Conservation (phyloP, 2,888 invertebrate species). For the Capitulum mitella region DNA sequence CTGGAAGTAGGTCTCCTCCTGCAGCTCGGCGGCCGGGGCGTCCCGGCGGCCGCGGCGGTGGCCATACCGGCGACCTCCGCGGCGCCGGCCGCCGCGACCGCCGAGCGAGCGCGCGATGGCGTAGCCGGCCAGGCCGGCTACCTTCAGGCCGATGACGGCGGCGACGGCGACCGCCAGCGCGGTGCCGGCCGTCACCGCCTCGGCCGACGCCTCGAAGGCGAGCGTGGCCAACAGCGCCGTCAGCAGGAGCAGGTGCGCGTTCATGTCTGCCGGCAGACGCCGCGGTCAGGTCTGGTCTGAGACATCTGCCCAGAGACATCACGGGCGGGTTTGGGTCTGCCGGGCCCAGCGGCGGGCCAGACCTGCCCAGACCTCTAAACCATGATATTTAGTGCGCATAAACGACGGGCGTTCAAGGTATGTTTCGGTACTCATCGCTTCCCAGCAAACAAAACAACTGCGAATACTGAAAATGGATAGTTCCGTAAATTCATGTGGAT, state of each 20-base stretch:
- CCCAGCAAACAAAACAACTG: too few species aligned
- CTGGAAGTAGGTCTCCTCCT: constrained; percentile 34
- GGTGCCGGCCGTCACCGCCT: constrained; percentile 24
- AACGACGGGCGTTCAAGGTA: too few species aligned
- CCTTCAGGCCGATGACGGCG: constrained; percentile 1
- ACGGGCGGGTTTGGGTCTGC: background rate
- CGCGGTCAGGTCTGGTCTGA: background rate
- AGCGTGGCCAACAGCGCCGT: constrained; percentile 20
- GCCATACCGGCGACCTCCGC: background rate
- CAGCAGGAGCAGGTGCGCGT: constrained; percentile 18
- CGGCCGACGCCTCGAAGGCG: constrained; percentile 15
- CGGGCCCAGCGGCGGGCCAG: too few species aligned
- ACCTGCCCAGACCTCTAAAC: too few species aligned
- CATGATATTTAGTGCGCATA: too few species aligned
- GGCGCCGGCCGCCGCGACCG: constrained; percentile 23
- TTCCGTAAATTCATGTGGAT: too few species aligned
- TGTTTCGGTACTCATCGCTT: too few species aligned
- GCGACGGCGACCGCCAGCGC: background rate
- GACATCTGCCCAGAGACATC: background rate
- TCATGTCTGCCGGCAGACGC: background rate
- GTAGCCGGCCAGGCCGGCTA: constrained; percentile 24
- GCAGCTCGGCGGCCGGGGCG: background rate
- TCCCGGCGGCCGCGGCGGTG: constrained; percentile 27
- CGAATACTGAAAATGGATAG: too few species aligned
- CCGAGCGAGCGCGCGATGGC: constrained; percentile 9